Conservation (phyloP, 2,113 vertebrate genomes). For the Sarotherodon lohbergeri region DNA sequence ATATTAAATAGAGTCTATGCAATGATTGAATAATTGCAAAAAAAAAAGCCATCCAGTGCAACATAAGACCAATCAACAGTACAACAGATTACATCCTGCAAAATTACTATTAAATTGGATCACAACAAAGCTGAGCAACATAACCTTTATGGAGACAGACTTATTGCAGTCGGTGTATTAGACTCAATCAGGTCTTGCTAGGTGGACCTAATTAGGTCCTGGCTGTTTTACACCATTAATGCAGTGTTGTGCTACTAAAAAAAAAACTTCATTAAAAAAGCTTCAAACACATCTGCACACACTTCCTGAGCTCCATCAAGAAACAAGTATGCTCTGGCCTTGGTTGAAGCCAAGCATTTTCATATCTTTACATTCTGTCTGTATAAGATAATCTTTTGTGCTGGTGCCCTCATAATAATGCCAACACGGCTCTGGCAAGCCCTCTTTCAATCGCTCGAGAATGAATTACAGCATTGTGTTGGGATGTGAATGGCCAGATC, state of each 20-base stretch:
- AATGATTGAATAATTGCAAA: not conserved
- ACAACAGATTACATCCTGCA: not conserved
- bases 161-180: not conserved
- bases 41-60: not conserved
- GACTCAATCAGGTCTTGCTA: not conserved
- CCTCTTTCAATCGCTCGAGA: conserved; percentile 7
- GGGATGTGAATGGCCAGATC: conserved; percentile 52
- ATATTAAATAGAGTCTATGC: not conserved
- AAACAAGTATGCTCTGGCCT: conserved; percentile 12
- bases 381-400: conserved; percentile 43
- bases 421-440: conserved; percentile 27
- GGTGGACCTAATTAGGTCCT: not conserved
- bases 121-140: not conserved
- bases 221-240: not conserved
- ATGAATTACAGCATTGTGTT: conserved; percentile 63
- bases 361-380: conserved; percentile 40
- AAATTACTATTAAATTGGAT: not conserved
- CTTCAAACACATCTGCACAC: not conserved
- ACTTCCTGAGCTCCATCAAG: not conserved
- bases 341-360: conserved; percentile 5
- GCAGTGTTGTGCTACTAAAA: not conserved
- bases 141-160: not conserved
- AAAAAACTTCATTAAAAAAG: not conserved
- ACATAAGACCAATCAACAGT: not conserved
- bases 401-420: conserved; percentile 34